Base-by-base conservation (phyloP, 2,113 vertebrate genomes). In the Poicephalus gulielmi region DNA sequence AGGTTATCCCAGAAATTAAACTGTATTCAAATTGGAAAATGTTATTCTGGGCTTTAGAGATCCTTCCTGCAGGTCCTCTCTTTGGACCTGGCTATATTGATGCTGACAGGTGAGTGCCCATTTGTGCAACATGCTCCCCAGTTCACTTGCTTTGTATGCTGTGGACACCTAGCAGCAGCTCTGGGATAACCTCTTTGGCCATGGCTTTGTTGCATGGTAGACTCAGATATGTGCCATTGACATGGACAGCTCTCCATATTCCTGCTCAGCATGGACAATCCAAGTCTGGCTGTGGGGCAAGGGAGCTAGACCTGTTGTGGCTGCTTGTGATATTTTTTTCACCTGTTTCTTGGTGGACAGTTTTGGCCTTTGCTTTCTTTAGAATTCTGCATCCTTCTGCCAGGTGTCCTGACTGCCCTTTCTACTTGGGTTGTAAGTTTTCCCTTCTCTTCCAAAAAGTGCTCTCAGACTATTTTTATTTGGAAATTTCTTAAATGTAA, bases 111-210 rank as follows among this genome's bases (percentile, higher is more conserved):
- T 28, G 31, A 43, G 30, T 46, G 46, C 23, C 41, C 4, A 0
- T 7, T 2, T 17, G 11, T 27, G 23, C 31, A 28, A 2, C 2
- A 1, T 0, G 1, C 5, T 62, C 23, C 52, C 9, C 37, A 57
- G 46, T 37, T 67, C 24, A 7, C 35, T 63, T 10, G 22, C 17
- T 71, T 13, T 64, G 62, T 28, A 7, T 25, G 22, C 78, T 67
- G 33, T 41, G 57, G 11, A 11, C 39, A 55, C 46, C 11, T 18
- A 37, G 75, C 50, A 68, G 59, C 53, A 64, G 66, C 70, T 78
- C 39, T 31, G 22, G 62, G 15, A 0, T 47, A 46, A 31, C 52
- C 13, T 46, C 24, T 5, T 30, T 88, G 71, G 19, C 66, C 3
- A 2, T 9, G 6, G 13, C 28, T 44, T 79, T 4, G 30, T 35